Base-by-base conservation (phyloP, 2,888 invertebrate species). In the Habroteleia sp. region DNA sequence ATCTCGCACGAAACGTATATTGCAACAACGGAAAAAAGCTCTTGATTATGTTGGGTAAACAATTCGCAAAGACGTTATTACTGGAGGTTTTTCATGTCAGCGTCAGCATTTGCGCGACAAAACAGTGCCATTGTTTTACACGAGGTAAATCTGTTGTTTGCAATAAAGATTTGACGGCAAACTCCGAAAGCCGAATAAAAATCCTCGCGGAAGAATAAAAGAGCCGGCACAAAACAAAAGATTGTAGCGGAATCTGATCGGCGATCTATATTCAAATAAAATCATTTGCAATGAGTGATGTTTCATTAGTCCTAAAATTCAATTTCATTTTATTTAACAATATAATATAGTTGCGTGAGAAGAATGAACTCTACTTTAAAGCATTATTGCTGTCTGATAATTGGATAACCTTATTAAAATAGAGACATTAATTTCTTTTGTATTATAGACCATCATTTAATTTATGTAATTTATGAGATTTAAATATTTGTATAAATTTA, bases 71-170 rank as follows among this genome's bases (percentile, higher is more conserved):
- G 20, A 16, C 13, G 39, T 16, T 17, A 10, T 23, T 42, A 33
- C 4, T n/a, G 48, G 20, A 25, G 27, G 29, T 37, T 50, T 29
- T 63, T 50, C 25, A 31, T 41, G 50, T 25, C 13, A 25, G 33
- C 48, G 27, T 62, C 62, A 48, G 48, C 48, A 44, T 27, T 14
- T 3, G 14, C 42, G 46, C 8, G 39, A 48, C 46, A 48, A 62
- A 62, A 48, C 39, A 48, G 10, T 13, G 39, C 20, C 25, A 35
- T 60, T 44, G 58, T 60, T 60, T 60, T 23, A 35, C 25, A 8
- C 56, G 23, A 50, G 41, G 50, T 20, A 39, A 58, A 42, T 46
- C 48, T 39, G 48, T 10, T 48, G 37, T 62, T 46, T 48, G 62
- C 62, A 16, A 39, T 48, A 17, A 44, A 62, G 62, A 48, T 39